These are phyloP conservation scores for Drosophila crucigera DNA, from an alignment of 2,888 invertebrate species.

Conservation along the genomic window DNA sequence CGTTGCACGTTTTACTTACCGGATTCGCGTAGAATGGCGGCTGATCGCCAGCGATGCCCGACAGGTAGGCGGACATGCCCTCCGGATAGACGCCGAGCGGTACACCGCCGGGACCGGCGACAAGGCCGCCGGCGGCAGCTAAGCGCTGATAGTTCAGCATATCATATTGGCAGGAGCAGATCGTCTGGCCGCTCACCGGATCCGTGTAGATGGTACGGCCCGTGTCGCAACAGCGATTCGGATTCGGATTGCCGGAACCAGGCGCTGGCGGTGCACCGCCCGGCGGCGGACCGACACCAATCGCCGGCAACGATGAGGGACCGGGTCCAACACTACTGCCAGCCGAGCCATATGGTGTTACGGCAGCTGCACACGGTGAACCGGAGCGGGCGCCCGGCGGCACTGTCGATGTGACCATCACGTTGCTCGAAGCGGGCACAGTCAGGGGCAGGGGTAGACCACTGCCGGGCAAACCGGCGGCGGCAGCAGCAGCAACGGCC, in stretches of 20 bases:
- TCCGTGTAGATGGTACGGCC: slow-evolving; percentile 96
- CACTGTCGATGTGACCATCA: slow-evolving; percentile 86
- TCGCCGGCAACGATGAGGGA: slow-evolving; percentile 73
- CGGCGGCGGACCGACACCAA: slow-evolving; percentile 60
- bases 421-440: slow-evolving; percentile 40
- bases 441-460: slow-evolving; percentile 47
- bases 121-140: slow-evolving; percentile 86
- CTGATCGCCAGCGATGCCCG: slow-evolving; percentile 93
- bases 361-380: slow-evolving; percentile 86
- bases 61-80: slow-evolving; percentile 95
- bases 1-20: slow-evolving; percentile 87
- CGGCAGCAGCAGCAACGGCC: slow-evolving; percentile 74
- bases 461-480: slow-evolving; percentile 63
- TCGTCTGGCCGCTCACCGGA: slow-evolving; percentile 94
- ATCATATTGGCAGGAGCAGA: slow-evolving; percentile 96
- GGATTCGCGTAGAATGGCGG: slow-evolving; percentile 94
- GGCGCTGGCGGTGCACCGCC: slow-evolving; percentile 86
- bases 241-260: slow-evolving; percentile 79
- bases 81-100: slow-evolving; percentile 93
- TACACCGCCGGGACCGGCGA: slow-evolving; percentile 88
- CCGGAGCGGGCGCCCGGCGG: slow-evolving; percentile 87
- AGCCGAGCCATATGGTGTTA: slow-evolving; percentile 84
- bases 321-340: slow-evolving; percentile 69
- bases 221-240: slow-evolving; percentile 93
- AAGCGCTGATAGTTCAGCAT: slow-evolving; percentile 92